Evolutionary conservation across 2,797 vertebrate species (phyloP), one percentile per base, ranked within the genome.

Genomic region (Pelodytes ibericus): DNA sequence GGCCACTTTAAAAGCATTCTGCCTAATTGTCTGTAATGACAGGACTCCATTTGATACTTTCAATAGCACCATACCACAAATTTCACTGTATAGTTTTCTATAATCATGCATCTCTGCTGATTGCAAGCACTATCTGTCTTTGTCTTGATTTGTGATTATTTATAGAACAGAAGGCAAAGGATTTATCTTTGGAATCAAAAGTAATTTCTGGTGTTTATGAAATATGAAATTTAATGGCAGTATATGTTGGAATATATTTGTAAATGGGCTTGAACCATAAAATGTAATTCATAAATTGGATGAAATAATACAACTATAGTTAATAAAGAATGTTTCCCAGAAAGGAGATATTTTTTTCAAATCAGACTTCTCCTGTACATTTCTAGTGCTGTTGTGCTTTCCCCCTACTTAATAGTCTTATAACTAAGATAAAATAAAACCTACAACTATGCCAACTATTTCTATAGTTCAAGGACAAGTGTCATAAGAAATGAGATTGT

Each of bases 11-110:
- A 80, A 83, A 72, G 6, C 53, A 30, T 70, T 81, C 65, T 79
- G 78, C 49, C 58, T 88, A 83, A 84, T 83, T 80, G 85, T 33
- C 68, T 68, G 29, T 78, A 85, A 88, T 82, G 85, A 82, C 76
- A 70, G 72, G 75, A 72, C 53, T 84, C 27, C 80, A 58, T 86
- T 87, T 85, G 80, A 75, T 86, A 79, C 87, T 58, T 85, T 76
- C 80, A 81, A 58, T 61, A 69, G 72, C 72, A 79, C 80, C 81
- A 83, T 82, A 51, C 64, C 67, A 69, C 76, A 83, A 71, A 75
- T 85, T 82, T 78, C 75, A 81, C 76, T 78, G 64, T 75, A 69
- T 63, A 24, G 68, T 56, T 82, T 85, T 75, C 80, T 81, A 56
- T 81, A 71, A 13, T 60, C 77, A 72, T 53, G 67, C 71, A 79